A percentile compares a stretch with the other conserved stretches of the same genome.
Conservation (phyloP, 2,113 vertebrate species). For the Glaucomys volans region DNA sequence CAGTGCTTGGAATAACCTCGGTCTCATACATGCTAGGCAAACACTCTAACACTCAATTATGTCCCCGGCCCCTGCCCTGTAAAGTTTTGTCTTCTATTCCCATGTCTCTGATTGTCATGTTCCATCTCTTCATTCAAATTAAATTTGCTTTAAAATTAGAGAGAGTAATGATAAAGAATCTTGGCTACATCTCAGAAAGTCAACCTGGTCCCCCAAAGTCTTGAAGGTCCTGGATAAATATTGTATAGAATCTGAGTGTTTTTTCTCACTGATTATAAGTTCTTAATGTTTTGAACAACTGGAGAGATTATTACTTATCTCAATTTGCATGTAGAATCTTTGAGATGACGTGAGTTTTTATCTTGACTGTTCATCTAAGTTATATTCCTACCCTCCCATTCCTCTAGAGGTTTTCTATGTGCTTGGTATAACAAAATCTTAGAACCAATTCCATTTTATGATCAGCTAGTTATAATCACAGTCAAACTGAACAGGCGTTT, state of each 20-base stretch:
- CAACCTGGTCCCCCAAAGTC: background rate
- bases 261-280: background rate
- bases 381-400: background rate
- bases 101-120: background rate
- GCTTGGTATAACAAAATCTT: background rate
- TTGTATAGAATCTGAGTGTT: background rate
- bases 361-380: background rate
- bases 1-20: background rate
- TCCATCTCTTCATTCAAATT: background rate
- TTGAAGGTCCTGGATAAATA: background rate
- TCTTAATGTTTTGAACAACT: background rate
- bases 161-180: background rate
- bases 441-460: background rate
- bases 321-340: background rate
- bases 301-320: background rate
- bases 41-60: background rate
- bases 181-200: background rate
- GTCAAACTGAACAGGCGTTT: background rate
- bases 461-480: background rate
- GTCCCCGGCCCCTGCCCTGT: background rate
- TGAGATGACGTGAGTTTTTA: background rate
- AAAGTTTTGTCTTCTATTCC: background rate
- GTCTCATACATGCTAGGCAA: background rate
- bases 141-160: background rate
- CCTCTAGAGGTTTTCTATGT: background rate